A percentile compares a stretch with the other conserved stretches of the same genome.
These are phyloP conservation scores for Catharus minimus DNA, from an alignment of 2,113 vertebrate genomes.

Conservation along the genomic window DNA sequence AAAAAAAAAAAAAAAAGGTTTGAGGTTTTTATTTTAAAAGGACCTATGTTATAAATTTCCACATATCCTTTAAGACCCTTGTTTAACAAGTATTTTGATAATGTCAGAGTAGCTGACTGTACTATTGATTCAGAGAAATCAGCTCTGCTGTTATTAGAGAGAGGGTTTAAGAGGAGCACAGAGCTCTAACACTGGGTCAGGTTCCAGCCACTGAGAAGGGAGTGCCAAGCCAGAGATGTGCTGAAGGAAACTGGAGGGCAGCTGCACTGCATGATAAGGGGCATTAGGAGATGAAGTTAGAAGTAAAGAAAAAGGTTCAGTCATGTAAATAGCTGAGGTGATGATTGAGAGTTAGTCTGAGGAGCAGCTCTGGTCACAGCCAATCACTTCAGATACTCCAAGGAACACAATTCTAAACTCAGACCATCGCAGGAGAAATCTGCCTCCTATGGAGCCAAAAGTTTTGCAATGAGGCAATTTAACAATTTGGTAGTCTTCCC, in stretches of 20 bases:
- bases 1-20: not conserved
- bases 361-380: not conserved
- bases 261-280: not conserved
- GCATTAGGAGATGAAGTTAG: not conserved
- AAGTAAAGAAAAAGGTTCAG: not conserved
- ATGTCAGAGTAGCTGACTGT: not conserved
- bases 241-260: not conserved
- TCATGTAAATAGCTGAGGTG: not conserved
- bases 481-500: not conserved
- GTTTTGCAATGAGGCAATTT: not conserved
- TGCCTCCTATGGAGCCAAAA: not conserved
- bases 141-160: slow-evolving; percentile 50
- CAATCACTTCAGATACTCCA: not conserved
- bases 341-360: not conserved
- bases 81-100: slow-evolving; percentile 57
- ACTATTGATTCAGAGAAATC: slow-evolving; percentile 38
- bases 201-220: slow-evolving; percentile 23
- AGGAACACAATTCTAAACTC: not conserved
- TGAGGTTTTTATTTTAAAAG: not conserved
- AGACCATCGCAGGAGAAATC: not conserved
- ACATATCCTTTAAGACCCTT: slow-evolving; percentile 29
- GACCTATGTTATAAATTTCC: not conserved
- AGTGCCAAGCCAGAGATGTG: slow-evolving; percentile 4
- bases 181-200: slow-evolving; percentile 32
- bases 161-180: slow-evolving; percentile 32